Conservation (phyloP, 1,140 invertebrate species). For the Drosophila murphyi region DNA sequence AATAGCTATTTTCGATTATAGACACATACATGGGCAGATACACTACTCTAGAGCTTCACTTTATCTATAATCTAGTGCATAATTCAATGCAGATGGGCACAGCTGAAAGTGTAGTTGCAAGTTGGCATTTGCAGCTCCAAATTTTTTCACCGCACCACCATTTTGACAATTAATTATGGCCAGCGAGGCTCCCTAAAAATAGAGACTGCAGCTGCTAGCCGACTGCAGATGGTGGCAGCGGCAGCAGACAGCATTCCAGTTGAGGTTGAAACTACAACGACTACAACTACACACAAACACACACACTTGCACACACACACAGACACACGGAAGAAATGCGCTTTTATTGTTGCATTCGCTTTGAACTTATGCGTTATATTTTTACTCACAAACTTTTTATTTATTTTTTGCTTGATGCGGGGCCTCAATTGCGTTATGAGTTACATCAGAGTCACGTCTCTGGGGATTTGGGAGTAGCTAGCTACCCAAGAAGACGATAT, state of each 20-base stretch:
- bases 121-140: constrained; percentile 9
- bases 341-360: constrained; percentile 17
- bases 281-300: constrained; percentile 10
- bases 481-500: constrained; percentile 44
- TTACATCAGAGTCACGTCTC: constrained; percentile 61
- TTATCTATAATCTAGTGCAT: background rate
- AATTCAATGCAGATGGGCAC: background rate
- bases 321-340: constrained; percentile 9
- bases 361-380: constrained; percentile 29
- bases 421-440: constrained; percentile 35
- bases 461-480: constrained; percentile 10
- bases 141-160: constrained; percentile 14
- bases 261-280: constrained; percentile 39
- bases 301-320: constrained; percentile 5
- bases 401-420: constrained; percentile 18
- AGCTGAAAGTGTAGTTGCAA: background rate
- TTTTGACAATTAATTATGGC: constrained; percentile 39
- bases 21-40: no score
- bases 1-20: no score
- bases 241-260: constrained; percentile 52
- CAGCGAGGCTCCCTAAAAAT: constrained; percentile 56
- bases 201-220: constrained; percentile 47
- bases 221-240: constrained; percentile 39
- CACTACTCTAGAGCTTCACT: no score
- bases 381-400: constrained; percentile 41